phyloP scores from a whole-genome alignment of 2,113 vertebrate species.

The Crotophaga sulcirostris region DNA sequence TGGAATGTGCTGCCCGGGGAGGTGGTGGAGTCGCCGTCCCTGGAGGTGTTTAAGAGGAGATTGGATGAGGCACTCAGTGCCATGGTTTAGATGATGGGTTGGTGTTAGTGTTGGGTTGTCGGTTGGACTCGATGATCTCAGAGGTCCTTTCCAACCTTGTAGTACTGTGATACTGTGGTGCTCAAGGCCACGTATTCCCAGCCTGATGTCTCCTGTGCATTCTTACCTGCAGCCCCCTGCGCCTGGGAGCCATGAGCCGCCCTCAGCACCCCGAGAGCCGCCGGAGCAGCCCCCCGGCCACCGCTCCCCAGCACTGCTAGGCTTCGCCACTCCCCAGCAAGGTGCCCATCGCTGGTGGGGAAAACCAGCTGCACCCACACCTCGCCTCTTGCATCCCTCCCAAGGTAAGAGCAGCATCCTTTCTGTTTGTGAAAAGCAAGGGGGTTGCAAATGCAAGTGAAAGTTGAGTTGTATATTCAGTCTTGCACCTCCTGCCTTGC shows the following conservation, averaged over 20 bases:
- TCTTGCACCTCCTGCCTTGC: not conserved
- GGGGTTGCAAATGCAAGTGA: not conserved
- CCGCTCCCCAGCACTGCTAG: not conserved
- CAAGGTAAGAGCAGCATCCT: slow-evolving; percentile 16
- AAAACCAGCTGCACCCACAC: accelerated
- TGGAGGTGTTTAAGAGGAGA: too few species aligned
- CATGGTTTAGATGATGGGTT: too few species aligned
- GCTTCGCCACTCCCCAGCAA: not conserved
- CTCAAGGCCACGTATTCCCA: accelerated
- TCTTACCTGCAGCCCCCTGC: not conserved
- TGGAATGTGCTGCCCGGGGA: too few species aligned
- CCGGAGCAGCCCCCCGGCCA: not conserved
- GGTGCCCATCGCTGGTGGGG: not conserved
- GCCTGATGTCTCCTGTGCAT: not conserved
- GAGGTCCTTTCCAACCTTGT: too few species aligned
- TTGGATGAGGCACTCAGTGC: too few species aligned
- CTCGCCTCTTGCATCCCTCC: not conserved
- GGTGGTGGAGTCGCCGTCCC: too few species aligned
- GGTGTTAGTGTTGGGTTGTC: too few species aligned
- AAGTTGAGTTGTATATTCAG: not conserved
- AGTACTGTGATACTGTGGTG: too few species aligned
- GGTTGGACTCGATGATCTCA: too few species aligned
- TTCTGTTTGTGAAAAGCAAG: not conserved
- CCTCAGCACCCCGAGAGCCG: accelerated
- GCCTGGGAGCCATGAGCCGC: not conserved